Conservation (phyloP, 2,797 vertebrate species). For the Oreochromis mossambicus region DNA sequence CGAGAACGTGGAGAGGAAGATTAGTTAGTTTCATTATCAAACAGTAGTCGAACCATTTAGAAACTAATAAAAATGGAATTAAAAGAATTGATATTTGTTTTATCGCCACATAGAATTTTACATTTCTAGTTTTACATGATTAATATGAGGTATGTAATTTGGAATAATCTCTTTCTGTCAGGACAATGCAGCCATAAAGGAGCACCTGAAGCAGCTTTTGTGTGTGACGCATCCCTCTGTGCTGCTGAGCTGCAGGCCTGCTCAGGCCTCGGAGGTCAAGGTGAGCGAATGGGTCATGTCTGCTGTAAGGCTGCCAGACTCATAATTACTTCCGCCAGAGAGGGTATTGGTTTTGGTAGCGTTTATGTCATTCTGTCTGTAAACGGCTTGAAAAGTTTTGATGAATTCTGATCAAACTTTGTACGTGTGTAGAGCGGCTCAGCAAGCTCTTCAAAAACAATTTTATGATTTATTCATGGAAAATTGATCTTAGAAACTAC, state of each 20-base stretch:
- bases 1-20: not conserved
- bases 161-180: slow-evolving; percentile 20
- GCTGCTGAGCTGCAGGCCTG: slow-evolving; percentile 79
- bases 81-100: not conserved
- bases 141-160: not conserved
- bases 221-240: slow-evolving; percentile 78
- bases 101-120: not conserved
- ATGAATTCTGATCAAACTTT: no score
- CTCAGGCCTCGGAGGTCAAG: slow-evolving; percentile 77
- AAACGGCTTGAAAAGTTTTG: not conserved
- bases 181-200: slow-evolving; percentile 64
- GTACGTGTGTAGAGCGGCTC: fast-evolving
- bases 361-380: not conserved
- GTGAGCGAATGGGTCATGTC: slow-evolving; percentile 55
- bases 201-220: slow-evolving; percentile 79
- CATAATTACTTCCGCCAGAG: not conserved
- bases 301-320: not conserved
- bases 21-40: not conserved
- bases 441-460: not conserved
- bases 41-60: not conserved
- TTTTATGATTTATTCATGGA: fast-evolving
- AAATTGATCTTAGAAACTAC: not conserved
- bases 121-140: not conserved
- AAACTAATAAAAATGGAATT: not conserved
- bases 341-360: not conserved